phyloP scores from a whole-genome alignment of 2,797 vertebrate species.

The Sus cebifrons region DNA sequence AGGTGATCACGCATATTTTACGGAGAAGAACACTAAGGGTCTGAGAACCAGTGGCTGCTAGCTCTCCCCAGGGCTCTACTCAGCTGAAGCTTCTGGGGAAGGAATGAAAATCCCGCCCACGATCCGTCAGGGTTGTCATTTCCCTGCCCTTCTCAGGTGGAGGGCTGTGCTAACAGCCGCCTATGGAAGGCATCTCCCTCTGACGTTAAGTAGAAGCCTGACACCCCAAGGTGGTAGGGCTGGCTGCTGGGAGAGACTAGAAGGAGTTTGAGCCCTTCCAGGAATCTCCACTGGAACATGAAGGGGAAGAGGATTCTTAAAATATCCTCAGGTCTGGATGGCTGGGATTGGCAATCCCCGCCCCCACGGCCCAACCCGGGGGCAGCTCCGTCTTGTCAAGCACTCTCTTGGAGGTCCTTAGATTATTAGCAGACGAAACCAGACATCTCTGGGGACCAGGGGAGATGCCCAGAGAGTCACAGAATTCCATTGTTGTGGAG shows the following conservation, averaged over 20 bases:
- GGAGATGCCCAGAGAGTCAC: neutral
- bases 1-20: neutral
- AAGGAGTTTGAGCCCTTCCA: neutral
- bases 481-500: neutral
- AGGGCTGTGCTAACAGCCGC: neutral
- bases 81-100: neutral
- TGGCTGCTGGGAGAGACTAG: neutral
- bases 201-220: neutral
- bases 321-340: neutral
- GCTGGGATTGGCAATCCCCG: accelerated
- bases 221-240: too few species aligned
- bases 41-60: neutral
- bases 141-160: neutral
- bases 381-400: neutral
- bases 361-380: neutral
- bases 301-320: conserved; percentile 25
- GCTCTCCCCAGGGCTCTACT: neutral
- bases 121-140: neutral
- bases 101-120: neutral
- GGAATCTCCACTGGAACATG: neutral
- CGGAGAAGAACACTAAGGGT: neutral
- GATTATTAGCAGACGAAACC: neutral
- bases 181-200: neutral
- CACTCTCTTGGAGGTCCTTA: neutral
- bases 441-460: neutral